Evolutionary conservation across 2,113 vertebrate species (phyloP).

Genomic region (Hiodon tergisus): DNA sequence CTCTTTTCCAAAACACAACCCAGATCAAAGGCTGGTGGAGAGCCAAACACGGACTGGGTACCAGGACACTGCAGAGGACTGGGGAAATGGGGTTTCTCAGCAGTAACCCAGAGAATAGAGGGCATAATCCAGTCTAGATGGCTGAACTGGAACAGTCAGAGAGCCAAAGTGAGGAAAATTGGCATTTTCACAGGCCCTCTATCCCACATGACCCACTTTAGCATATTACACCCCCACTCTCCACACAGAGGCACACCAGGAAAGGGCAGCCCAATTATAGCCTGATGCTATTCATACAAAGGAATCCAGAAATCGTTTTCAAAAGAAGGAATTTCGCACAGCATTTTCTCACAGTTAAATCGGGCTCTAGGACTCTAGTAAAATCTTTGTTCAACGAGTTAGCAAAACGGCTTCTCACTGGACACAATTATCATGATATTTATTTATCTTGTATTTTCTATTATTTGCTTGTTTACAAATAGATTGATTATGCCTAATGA

Average conservation of each 20-base stretch:
- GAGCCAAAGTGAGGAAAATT: constrained; percentile 11
- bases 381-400: not conserved
- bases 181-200: constrained; percentile 32
- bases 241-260: not conserved
- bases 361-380: not conserved
- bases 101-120: not conserved
- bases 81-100: constrained; percentile 1
- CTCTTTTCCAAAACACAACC: too few relatives aligned
- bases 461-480: not conserved
- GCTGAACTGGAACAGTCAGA: constrained; percentile 6
- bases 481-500: not conserved
- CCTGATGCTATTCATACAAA: not conserved
- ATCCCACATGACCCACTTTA: constrained; percentile 41
- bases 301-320: not conserved
- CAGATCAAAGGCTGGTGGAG: too few relatives aligned
- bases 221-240: not conserved
- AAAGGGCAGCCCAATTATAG: not conserved
- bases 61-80: not conserved
- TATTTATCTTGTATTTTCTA: not conserved
- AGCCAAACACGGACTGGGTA: too few relatives aligned
- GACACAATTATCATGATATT: not conserved
- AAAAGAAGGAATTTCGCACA: constrained; percentile 8
- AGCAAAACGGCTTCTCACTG: not conserved
- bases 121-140: constrained; percentile 1
- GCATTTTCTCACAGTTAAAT: not conserved